Conservation (phyloP, 2,888 invertebrate genomes). For the Rhabditophanes sp. region DNA sequence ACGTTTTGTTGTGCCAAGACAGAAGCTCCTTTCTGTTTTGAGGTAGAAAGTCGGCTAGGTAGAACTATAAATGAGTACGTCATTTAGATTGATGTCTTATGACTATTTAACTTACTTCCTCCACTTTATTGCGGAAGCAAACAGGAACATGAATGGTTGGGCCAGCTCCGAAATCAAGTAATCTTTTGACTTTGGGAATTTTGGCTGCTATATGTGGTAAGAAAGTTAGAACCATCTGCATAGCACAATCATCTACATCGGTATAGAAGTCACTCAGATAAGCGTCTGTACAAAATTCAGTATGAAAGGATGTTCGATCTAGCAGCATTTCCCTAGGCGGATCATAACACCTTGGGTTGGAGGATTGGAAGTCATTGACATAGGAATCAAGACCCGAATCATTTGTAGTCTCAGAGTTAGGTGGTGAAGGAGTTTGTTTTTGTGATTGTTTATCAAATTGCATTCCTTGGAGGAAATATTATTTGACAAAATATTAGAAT, state of each 20-base stretch:
- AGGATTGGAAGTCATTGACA: no score
- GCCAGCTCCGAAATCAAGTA: constrained; percentile 25
- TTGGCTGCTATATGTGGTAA: constrained; percentile 33
- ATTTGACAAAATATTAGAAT: no score
- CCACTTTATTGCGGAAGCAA: constrained; percentile 25
- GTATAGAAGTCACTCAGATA: constrained; percentile 36
- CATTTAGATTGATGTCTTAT: constrained; percentile 1
- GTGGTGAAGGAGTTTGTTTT: no score
- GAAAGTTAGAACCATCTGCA: constrained; percentile 40
- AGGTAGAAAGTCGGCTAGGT: constrained; percentile 36
- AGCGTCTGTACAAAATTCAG: constrained; percentile 26
- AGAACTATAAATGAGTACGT: constrained; percentile 17
- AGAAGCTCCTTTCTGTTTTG: constrained; percentile 32
- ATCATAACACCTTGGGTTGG: no score
- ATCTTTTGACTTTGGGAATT: constrained; percentile 10
- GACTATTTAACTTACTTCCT: constrained; percentile 16
- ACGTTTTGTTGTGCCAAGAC: constrained; percentile 20
- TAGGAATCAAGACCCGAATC: no score
- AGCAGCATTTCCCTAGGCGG: no score
- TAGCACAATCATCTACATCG: constrained; percentile 35
- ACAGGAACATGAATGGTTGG: constrained; percentile 40
- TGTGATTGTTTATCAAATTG: no score
- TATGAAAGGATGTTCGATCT: constrained; percentile 24
- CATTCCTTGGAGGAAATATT: no score
- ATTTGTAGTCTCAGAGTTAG: no score